Evolutionary conservation across 2,113 vertebrate species (phyloP).

Genomic region (Oriolus oriolus): DNA sequence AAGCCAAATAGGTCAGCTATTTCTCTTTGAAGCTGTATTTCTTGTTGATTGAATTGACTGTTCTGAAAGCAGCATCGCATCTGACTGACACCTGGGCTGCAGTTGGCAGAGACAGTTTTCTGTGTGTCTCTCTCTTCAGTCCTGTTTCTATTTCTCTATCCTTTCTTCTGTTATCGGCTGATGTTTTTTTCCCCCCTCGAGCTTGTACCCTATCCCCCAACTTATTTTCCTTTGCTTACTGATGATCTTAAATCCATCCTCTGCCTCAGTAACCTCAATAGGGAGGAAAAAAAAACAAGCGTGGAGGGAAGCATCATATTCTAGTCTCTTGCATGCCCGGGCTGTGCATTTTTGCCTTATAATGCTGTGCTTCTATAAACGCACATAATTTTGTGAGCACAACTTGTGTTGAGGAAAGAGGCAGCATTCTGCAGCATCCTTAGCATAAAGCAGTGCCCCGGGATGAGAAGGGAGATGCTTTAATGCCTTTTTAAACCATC

Average conservation of each 20-base stretch:
- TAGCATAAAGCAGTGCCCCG: not conserved
- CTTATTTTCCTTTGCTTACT: not conserved
- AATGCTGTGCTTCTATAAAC: not conserved
- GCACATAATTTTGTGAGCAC: fast-evolving
- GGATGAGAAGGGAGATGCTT: not conserved
- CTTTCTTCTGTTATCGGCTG: not conserved
- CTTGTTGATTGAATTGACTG: not conserved
- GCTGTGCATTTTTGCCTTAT: not conserved
- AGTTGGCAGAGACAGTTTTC: not conserved
- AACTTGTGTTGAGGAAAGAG: not conserved
- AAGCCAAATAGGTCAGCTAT: not conserved
- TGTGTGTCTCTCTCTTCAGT: not conserved
- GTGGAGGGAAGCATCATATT: not conserved
- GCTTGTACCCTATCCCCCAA: fast-evolving
- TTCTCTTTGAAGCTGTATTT: not conserved
- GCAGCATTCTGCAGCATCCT: not conserved
- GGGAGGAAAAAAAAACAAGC: not conserved
- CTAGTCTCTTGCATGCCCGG: not conserved
- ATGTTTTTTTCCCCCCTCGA: fast-evolving
- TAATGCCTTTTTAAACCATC: not conserved
- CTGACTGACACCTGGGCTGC: not conserved
- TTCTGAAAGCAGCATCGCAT: not conserved
- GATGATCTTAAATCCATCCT: not conserved
- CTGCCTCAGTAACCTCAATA: not conserved
- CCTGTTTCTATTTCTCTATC: not conserved